phyloP scores from a whole-genome alignment of 1,140 invertebrate species.

The Bombus breviceps region DNA sequence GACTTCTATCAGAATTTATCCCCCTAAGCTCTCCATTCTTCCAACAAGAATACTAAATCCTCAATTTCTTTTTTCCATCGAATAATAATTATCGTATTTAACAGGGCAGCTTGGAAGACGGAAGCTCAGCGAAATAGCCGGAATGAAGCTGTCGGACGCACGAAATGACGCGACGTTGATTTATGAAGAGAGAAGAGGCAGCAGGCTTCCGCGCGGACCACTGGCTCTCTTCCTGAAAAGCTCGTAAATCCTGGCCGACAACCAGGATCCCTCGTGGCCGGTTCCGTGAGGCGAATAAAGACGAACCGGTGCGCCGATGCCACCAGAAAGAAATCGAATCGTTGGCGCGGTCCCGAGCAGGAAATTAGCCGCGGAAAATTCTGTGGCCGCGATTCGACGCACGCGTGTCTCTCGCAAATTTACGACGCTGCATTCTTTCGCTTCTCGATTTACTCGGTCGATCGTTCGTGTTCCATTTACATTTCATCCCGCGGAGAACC shows the following conservation, averaged over 20 bases:
- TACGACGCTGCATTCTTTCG: constrained; percentile 1
- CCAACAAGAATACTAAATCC: background rate
- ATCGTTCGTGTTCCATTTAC: background rate
- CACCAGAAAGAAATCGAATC: background rate
- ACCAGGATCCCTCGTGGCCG: background rate
- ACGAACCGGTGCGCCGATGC: background rate
- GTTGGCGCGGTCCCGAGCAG: background rate
- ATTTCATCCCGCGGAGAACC: too few species aligned
- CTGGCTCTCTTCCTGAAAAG: background rate
- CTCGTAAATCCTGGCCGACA: constrained; percentile 32
- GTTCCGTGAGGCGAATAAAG: constrained; percentile 1
- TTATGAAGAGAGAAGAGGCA: constrained; percentile 29
- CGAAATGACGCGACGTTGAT: constrained; percentile 52
- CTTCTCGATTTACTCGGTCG: background rate
- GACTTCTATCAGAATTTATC: background rate
- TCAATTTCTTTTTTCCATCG: too few species aligned
- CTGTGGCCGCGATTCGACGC: constrained; percentile 30
- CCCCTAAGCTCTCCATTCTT: background rate
- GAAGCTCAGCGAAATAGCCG: background rate
- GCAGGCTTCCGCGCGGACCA: background rate
- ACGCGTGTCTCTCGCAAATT: constrained; percentile 26
- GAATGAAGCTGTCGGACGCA: constrained; percentile 46
- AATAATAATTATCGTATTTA: background rate
- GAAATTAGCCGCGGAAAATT: constrained; percentile 46
- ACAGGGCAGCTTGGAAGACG: constrained; percentile 4